Evolutionary conservation across 2,797 vertebrate genomes (phyloP), one percentile per base, ranked within the genome.

Genomic region (Leptodactylus fallax): DNA sequence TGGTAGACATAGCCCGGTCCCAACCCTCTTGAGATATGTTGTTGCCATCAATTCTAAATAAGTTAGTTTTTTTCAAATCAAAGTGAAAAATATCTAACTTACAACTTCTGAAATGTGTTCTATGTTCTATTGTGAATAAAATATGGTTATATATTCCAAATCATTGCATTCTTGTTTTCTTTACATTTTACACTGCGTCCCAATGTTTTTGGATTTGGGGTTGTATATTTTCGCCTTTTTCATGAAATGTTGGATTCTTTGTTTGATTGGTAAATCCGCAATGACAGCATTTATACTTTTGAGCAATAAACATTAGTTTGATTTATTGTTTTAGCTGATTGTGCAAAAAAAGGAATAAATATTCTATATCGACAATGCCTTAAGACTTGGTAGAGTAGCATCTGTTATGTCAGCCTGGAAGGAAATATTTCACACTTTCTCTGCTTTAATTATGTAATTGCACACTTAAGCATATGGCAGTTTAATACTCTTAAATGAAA

Each of bases 321-420:
- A 56, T 56, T 79, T 78, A 56, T 78, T 27, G 53, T 47, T 79
- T 60, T 10, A 79, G 55, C 25, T 79, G 78, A 27, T 79, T 9
- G 27, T 60, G 25, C 23, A 56, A 79, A 56, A 78, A 56, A 56
- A 9, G 36, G 36, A 10, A 58, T 27, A 79, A 58, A 78, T 13
- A 55, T 13, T 56, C 7, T 36, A 27, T 58, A 19, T n/a, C 27
- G 56, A 53, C 56, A 78, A 65, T 63, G 27, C 58, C 45, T 14
- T 8, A 27, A 78, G 72, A 63, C 36, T 77, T 78, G 8, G 21
- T 53, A 49, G 74, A 63, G 45, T 69, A 69, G 23, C 60, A 86
- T 86, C 61, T 86, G 84, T 67, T 86, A 86, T 79, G n/a, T 45
- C 58, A 79, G 76, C 13, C 76, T 79, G n/a, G 17, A 55, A 79